Percentiles rank a stretch among this genome's conserved stretches.
Evolutionary conservation across 2,888 invertebrate genomes (phyloP).

Genomic region (Trichopoda pennipes): DNA sequence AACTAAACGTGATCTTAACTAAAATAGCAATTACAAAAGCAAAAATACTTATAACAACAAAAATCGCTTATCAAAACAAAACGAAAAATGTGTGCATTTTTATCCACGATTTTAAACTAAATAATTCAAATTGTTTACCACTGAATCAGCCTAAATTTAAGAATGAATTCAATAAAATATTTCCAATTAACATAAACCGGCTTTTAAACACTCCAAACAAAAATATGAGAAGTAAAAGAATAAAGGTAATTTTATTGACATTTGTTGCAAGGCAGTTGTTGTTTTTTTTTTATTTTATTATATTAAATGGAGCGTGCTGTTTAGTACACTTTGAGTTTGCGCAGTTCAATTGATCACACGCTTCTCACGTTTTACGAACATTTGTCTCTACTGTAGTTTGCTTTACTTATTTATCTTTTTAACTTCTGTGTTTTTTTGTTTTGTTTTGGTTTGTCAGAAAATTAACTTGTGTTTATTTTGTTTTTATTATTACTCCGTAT

Average conservation of each 20-base stretch:
- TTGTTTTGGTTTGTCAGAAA: constrained; percentile 8
- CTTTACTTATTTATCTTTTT: constrained; percentile 5
- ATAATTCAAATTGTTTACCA: constrained; percentile 24
- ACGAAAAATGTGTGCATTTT: not conserved
- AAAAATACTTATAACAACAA: constrained; percentile 11
- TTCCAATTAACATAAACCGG: constrained; percentile 26
- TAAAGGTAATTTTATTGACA: constrained; percentile 22
- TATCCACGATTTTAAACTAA: constrained; percentile 10
- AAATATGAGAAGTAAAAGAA: not conserved
- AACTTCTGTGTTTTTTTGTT: not conserved
- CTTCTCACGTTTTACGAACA: constrained; percentile 60
- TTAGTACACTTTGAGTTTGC: constrained; percentile 32
- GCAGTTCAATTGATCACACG: constrained; percentile 50
- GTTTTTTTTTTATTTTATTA: constrained; percentile 22
- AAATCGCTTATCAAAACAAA: constrained; percentile 32
- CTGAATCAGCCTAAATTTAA: constrained; percentile 32
- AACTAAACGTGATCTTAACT: constrained; percentile 22
- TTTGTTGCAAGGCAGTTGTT: constrained; percentile 32
- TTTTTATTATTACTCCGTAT: constrained; percentile 13
- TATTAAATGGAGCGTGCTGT: constrained; percentile 44
- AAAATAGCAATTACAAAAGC: constrained; percentile 3
- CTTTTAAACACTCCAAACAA: constrained; percentile 23
- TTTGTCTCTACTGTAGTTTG: constrained; percentile 28
- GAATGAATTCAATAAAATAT: not conserved
- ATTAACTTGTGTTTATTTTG: constrained; percentile 36